Evolutionary conservation across 2,113 vertebrate genomes (phyloP).

Genomic region (Epinephelus fuscoguttatus): DNA sequence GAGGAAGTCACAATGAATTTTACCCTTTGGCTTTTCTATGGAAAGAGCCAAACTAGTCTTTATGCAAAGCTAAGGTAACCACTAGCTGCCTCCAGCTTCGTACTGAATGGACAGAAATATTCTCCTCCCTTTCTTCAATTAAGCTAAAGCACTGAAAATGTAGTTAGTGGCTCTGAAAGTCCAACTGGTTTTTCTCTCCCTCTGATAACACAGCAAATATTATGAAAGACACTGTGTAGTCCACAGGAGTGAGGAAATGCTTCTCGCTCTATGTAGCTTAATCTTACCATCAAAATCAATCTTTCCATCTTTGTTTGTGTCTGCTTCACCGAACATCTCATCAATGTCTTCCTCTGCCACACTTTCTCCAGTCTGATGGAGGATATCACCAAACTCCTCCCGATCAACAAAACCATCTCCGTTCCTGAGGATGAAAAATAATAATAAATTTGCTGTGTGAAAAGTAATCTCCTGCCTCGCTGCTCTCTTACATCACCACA

Average conservation of each 20-base stretch:
- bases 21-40: background rate
- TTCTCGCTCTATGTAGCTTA: background rate
- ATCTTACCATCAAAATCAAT: conserved; percentile 88
- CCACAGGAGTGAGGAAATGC: background rate
- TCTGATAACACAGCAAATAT: background rate
- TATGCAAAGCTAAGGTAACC: too few species aligned
- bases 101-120: background rate
- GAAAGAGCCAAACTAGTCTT: background rate
- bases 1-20: background rate
- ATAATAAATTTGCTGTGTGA: background rate
- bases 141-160: background rate
- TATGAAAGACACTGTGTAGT: background rate
- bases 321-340: conserved; percentile 85
- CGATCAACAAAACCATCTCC: conserved; percentile 86
- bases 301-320: conserved; percentile 87
- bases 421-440: conserved; percentile 72
- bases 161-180: background rate
- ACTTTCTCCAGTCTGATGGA: conserved; percentile 79
- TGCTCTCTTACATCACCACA: background rate
- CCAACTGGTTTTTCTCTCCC: background rate
- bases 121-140: background rate
- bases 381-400: conserved; percentile 84
- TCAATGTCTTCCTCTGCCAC: conserved; percentile 86
- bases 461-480: background rate
- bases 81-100: background rate